phyloP scores from a whole-genome alignment of 2,888 invertebrate genomes.

The Galerucella calmariensis region DNA sequence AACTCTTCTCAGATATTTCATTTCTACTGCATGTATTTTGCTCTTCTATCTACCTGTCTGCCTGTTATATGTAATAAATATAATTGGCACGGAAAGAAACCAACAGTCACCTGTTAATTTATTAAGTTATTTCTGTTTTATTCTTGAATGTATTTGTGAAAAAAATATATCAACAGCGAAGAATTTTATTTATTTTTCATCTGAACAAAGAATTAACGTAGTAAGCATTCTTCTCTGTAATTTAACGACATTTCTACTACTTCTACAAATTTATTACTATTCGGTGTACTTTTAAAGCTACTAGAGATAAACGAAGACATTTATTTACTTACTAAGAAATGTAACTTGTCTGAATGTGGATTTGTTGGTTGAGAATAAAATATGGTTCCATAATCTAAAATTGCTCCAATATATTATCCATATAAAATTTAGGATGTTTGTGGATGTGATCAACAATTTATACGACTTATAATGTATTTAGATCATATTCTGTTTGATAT shows the following conservation, averaged over 20 bases:
- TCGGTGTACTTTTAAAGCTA: neutral
- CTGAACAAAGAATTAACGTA: neutral
- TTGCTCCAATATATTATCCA: neutral
- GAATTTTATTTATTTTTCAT: neutral
- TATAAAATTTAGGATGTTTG: neutral
- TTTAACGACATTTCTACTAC: neutral
- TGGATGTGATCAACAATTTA: slow-evolving; percentile 1
- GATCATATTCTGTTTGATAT: neutral
- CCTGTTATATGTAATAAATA: too few relatives aligned
- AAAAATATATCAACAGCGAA: neutral
- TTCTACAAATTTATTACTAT: neutral
- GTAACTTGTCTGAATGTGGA: neutral
- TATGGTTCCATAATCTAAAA: neutral
- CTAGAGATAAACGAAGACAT: neutral
- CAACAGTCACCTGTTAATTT: too few relatives aligned
- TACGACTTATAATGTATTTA: neutral
- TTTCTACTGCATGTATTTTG: too few relatives aligned
- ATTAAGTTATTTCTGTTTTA: neutral
- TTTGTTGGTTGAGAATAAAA: neutral
- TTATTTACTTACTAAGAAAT: neutral
- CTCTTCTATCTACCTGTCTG: too few relatives aligned
- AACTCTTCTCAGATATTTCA: too few relatives aligned
- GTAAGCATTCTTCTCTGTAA: neutral
- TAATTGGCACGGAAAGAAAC: too few relatives aligned
- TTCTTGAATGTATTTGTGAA: neutral